Evolutionary conservation across 2,113 vertebrate species (phyloP), one percentile per base, ranked within the genome.

Genomic region (Platichthys stellatus): DNA sequence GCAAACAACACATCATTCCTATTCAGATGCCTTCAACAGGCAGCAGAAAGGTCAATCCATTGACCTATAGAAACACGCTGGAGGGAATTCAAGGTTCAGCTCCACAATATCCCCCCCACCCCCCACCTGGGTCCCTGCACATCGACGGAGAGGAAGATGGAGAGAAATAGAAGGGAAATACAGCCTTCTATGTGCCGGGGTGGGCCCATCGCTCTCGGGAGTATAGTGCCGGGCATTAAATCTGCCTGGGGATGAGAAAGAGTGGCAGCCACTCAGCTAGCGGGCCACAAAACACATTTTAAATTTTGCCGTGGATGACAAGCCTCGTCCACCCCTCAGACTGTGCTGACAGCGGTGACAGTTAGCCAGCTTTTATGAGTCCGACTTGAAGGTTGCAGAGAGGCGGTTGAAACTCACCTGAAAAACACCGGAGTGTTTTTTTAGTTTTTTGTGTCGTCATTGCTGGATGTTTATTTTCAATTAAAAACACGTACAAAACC

Each of bases 221-320:
- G 76, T 61, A 24, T 24, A 77, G 81, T 68, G 87, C 38, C 61
- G 79, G 58, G 64, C 87, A 88, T 85, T 90, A 90, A 89, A 91
- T 93, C 87, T 89, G 91, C 87, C 86, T 86, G 81, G 80, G 79
- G 84, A 90, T 82, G 82, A 87, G 83, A 85, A 74, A 84, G 80
- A 72, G 84, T 90, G 90, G 88, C 90, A 87, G 86, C 80, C 87
- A 92, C 87, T 90, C 86, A 77, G 89, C 82, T 69, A 75, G 69
- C 78, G 76, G 91, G 78, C 84, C 86, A 83, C 79, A 91, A 89
- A 89, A 92, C 81, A 87, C 86, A 90, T 92, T 92, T 90, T 87
- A 93, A 89, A 92, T 94, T 85, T 90, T 86, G 76, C 72, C 35
- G 65, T 63, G 82, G 86, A 90, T 92, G 88, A 88, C 92, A 90